These are phyloP conservation scores for Cygnus buccinator DNA, from an alignment of 2,113 vertebrate genomes.

Conservation along the genomic window DNA sequence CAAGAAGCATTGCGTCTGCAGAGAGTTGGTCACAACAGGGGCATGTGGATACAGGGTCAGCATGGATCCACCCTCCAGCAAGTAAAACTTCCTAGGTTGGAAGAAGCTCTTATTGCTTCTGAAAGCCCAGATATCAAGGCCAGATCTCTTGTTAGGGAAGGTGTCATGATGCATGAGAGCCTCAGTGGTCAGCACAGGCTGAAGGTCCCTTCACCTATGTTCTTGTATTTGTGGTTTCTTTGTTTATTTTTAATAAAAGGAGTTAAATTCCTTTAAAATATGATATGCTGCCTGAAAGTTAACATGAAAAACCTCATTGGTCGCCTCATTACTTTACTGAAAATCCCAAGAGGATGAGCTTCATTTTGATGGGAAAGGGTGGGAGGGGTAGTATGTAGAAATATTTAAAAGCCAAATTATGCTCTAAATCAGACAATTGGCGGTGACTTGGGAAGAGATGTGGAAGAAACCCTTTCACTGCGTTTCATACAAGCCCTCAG, in stretches of 20 bases:
- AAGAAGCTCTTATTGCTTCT: background rate
- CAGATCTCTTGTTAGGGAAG: background rate
- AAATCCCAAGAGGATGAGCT: background rate
- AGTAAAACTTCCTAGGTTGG: background rate
- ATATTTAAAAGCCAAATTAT: background rate
- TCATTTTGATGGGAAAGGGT: background rate
- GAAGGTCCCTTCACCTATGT: background rate
- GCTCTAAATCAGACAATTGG: background rate
- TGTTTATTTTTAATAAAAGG: background rate
- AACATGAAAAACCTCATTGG: background rate
- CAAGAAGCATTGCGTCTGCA: background rate
- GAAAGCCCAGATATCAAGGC: background rate
- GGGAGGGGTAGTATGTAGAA: background rate
- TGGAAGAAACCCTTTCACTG: background rate
- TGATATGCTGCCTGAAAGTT: background rate
- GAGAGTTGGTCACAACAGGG: background rate
- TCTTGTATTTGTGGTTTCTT: too few species aligned
- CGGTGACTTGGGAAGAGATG: background rate
- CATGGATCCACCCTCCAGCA: background rate
- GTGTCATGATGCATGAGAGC: background rate
- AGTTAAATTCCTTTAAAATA: too few species aligned
- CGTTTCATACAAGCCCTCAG: background rate
- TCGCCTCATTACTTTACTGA: background rate
- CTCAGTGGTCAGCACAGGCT: background rate
- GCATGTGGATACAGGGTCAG: accelerated